A percentile compares a stretch with the other conserved stretches of the same genome.
Evolutionary conservation across 2,797 vertebrate species (phyloP).

Genomic region (Spinus olivaceus): DNA sequence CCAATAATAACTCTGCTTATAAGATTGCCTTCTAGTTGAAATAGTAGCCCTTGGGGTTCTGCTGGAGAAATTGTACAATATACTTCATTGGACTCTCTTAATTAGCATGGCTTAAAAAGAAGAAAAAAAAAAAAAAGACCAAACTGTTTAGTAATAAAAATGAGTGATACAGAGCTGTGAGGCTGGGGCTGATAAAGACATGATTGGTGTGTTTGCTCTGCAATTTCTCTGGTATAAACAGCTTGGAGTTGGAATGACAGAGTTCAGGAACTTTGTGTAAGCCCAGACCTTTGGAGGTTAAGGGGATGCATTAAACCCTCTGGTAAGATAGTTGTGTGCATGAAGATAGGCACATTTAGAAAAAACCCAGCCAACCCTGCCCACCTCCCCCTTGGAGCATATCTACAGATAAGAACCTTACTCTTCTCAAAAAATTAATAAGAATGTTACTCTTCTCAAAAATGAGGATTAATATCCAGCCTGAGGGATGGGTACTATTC

Average conservation of each 20-base stretch:
- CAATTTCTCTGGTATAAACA: background rate
- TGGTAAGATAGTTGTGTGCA: background rate
- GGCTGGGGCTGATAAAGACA: background rate
- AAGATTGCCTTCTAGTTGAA: background rate
- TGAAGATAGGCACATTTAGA: background rate
- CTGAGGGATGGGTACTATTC: background rate
- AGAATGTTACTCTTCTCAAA: background rate
- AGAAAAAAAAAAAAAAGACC: background rate
- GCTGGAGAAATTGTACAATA: background rate
- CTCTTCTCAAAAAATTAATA: background rate
- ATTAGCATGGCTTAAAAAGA: background rate
- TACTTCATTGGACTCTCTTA: background rate
- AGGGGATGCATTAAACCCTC: background rate
- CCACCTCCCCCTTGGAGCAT: background rate
- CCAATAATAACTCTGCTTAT: background rate
- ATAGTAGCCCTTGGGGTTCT: background rate
- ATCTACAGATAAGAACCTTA: background rate
- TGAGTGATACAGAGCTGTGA: background rate
- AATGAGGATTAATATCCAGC: background rate
- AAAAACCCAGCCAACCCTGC: background rate
- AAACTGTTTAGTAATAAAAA: background rate
- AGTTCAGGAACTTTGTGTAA: background rate
- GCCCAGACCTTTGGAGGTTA: background rate
- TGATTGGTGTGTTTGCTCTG: background rate
- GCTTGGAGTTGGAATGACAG: background rate